A percentile compares a stretch with the other conserved stretches of the same genome.
Evolutionary conservation across 1,140 invertebrate species (phyloP).

Genomic region (Pseudomyrmex gracilis): DNA sequence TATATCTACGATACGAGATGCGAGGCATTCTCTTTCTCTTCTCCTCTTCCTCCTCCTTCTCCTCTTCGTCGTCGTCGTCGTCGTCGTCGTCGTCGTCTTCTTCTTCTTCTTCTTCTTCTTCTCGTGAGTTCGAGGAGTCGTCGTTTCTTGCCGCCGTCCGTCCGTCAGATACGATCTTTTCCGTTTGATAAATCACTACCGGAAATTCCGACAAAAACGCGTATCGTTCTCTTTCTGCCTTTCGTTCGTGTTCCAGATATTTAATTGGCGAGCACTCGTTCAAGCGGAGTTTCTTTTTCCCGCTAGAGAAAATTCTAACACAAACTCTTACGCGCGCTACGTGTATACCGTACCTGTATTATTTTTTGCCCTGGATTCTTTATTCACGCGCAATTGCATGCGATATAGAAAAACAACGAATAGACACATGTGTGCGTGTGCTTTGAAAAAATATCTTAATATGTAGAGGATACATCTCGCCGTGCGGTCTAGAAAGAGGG

Average conservation of each 20-base stretch:
- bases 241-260: slow-evolving; percentile 80
- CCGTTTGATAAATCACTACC: slow-evolving; percentile 85
- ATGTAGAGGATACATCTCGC: too few species aligned
- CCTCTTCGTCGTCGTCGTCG: slow-evolving; percentile 54
- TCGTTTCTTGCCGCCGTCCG: slow-evolving; percentile 77
- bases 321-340: neutral
- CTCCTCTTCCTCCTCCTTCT: slow-evolving; percentile 34
- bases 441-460: too few species aligned
- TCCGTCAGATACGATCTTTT: slow-evolving; percentile 81
- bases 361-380: neutral
- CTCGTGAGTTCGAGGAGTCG: slow-evolving; percentile 64
- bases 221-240: slow-evolving; percentile 75
- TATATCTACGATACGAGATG: slow-evolving; percentile 37
- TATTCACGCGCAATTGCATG: too few species aligned
- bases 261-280: slow-evolving; percentile 77
- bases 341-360: neutral
- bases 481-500: too few species aligned
- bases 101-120: slow-evolving; percentile 60
- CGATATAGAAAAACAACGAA: neutral
- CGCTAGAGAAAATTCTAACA: slow-evolving; percentile 15
- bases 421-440: too few species aligned
- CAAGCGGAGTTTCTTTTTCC: slow-evolving; percentile 2
- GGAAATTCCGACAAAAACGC: slow-evolving; percentile 83
- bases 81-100: slow-evolving; percentile 53
- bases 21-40: slow-evolving; percentile 16